Percentiles rank a stretch among this genome's conserved stretches.
Evolutionary conservation across 35 echinoderm and acorn worm species (phyloP).

Genomic region (Apostichopus japonicus): DNA sequence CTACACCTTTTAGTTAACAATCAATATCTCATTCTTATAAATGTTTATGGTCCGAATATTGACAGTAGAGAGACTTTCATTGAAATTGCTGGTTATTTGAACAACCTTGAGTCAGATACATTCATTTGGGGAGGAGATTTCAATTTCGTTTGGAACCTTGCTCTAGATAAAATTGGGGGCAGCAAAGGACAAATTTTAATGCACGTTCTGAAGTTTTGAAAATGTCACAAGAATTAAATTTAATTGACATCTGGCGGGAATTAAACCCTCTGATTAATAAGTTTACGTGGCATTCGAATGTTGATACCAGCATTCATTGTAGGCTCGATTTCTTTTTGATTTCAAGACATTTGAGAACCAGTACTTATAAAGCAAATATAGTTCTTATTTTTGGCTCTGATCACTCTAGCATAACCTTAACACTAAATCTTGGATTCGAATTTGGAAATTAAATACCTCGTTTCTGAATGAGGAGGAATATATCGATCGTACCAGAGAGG

Average conservation of each 20-base stretch:
- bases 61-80: neutral
- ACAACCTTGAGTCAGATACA: neutral
- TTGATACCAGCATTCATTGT: neutral
- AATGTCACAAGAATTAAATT: neutral
- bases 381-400: slow-evolving; percentile 46
- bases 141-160: slow-evolving; percentile 17
- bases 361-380: neutral
- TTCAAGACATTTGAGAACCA: slow-evolving; percentile 11
- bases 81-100: neutral
- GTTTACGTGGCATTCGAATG: slow-evolving; percentile 43
- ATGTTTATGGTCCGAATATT: neutral
- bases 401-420: slow-evolving; percentile 25
- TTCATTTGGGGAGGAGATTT: too few relatives aligned
- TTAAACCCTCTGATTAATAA: neutral
- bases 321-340: slow-evolving; percentile 35
- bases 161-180: slow-evolving; percentile 10
- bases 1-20: neutral
- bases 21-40: neutral
- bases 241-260: slow-evolving; percentile 50
- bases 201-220: slow-evolving; percentile 13
- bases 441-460: slow-evolving; percentile 42
- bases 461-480: neutral
- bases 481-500: neutral
- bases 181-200: slow-evolving; percentile 11
- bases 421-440: slow-evolving; percentile 1